phyloP scores from a whole-genome alignment of 2,888 invertebrate genomes.

The Drosophila mettleri region DNA sequence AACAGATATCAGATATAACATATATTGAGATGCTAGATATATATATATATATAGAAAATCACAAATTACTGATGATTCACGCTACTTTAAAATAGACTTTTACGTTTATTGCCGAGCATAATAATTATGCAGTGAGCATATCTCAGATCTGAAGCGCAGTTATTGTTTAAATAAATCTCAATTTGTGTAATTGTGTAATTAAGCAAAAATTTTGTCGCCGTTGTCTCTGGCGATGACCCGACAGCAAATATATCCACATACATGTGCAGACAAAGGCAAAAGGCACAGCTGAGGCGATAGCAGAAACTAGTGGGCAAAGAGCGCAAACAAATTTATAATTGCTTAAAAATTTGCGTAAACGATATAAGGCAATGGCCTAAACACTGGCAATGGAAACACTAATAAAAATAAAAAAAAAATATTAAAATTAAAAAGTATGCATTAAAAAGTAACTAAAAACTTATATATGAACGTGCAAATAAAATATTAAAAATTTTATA shows the following conservation, averaged over 20 bases:
- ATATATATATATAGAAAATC: not conserved
- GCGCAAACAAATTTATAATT: not conserved
- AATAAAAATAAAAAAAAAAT: slow-evolving; percentile 30
- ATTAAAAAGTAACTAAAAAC: slow-evolving; percentile 30
- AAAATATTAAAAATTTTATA: slow-evolving; percentile 19
- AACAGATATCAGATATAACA: not conserved
- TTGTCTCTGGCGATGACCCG: slow-evolving; percentile 23
- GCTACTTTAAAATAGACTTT: not conserved
- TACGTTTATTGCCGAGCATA: not conserved
- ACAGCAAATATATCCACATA: not conserved
- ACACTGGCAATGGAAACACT: slow-evolving; percentile 67
- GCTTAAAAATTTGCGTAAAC: slow-evolving; percentile 35
- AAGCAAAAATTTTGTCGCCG: slow-evolving; percentile 21
- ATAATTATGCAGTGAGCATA: slow-evolving; percentile 2
- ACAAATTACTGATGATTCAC: not conserved
- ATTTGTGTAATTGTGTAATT: slow-evolving; percentile 36
- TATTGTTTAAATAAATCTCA: slow-evolving; percentile 43
- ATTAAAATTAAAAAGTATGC: slow-evolving; percentile 54
- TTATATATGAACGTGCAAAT: slow-evolving; percentile 38
- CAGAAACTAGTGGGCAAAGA: slow-evolving; percentile 5
- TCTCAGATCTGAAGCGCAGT: slow-evolving; percentile 18
- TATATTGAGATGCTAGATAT: not conserved
- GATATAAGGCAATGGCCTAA: slow-evolving; percentile 35
- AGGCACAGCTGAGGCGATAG: slow-evolving; percentile 9
- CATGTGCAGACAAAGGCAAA: slow-evolving; percentile 4